Percentiles rank a stretch among this genome's conserved stretches.
Evolutionary conservation across 2,888 invertebrate species (phyloP).

Genomic region (Eupithecia tripunctaria): DNA sequence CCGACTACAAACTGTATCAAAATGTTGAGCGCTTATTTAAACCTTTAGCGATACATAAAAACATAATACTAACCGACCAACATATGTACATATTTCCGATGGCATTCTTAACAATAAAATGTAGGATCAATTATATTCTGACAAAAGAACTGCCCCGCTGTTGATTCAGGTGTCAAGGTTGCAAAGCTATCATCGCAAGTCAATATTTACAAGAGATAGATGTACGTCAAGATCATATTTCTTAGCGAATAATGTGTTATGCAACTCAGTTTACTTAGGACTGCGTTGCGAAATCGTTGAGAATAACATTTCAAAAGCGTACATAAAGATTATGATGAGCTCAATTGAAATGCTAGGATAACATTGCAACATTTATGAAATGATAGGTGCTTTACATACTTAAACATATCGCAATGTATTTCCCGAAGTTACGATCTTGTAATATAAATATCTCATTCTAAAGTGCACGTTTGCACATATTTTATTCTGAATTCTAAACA

Average conservation of each 20-base stretch:
- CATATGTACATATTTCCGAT: conserved; percentile 3
- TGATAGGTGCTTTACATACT: conserved; percentile 3
- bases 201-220: conserved; percentile 70
- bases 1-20: background rate
- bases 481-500: conserved; percentile 30
- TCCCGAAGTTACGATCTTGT: background rate
- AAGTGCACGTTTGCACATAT: conserved; percentile 12
- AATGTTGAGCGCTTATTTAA: background rate
- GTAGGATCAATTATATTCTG: conserved; percentile 18
- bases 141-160: conserved; percentile 46
- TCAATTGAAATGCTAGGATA: conserved; percentile 16
- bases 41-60: background rate
- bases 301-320: conserved; percentile 24
- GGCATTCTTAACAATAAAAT: conserved; percentile 12
- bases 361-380: conserved; percentile 1
- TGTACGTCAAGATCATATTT: conserved; percentile 71
- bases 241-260: conserved; percentile 72
- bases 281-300: conserved; percentile 44
- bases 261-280: conserved; percentile 77
- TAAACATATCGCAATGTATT: conserved; percentile 2
- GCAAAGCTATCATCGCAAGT: conserved; percentile 66
- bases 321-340: conserved; percentile 19
- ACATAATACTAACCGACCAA: background rate
- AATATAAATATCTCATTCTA: conserved; percentile 6
- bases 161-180: conserved; percentile 76